A percentile compares a stretch with the other conserved stretches of the same genome.
Evolutionary conservation across 2,113 vertebrate genomes (phyloP).

Genomic region (Argyrosomus japonicus): DNA sequence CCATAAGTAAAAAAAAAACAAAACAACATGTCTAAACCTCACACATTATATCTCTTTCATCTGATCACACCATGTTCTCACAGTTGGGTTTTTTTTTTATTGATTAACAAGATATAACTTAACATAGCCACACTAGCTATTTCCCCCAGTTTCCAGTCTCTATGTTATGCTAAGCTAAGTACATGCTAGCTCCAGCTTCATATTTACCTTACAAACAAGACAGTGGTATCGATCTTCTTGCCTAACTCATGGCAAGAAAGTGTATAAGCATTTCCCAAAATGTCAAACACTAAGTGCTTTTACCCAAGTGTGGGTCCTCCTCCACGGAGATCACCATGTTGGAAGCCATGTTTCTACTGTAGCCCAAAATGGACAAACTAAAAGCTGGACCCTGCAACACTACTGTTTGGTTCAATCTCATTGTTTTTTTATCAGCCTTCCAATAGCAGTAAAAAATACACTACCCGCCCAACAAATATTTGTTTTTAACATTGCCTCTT

Average conservation of each 20-base stretch:
- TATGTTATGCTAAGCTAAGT: background rate
- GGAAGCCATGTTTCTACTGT: no score
- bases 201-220: background rate
- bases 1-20: background rate
- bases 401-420: background rate
- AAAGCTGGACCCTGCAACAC: background rate
- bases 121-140: background rate
- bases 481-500: no score
- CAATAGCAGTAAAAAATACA: no score
- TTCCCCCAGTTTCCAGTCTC: background rate
- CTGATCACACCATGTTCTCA: no score
- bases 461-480: no score
- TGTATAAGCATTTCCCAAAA: background rate
- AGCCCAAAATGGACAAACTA: no score
- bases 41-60: background rate
- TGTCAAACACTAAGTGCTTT: background rate
- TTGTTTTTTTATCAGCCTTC: no score
- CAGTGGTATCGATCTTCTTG: background rate
- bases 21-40: background rate
- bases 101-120: background rate
- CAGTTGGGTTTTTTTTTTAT: no score
- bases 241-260: background rate
- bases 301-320: no score
- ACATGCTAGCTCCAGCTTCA: background rate
- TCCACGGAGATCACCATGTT: no score